Evolutionary conservation across 2,888 invertebrate species (phyloP).

Genomic region (Cenopis cana): DNA sequence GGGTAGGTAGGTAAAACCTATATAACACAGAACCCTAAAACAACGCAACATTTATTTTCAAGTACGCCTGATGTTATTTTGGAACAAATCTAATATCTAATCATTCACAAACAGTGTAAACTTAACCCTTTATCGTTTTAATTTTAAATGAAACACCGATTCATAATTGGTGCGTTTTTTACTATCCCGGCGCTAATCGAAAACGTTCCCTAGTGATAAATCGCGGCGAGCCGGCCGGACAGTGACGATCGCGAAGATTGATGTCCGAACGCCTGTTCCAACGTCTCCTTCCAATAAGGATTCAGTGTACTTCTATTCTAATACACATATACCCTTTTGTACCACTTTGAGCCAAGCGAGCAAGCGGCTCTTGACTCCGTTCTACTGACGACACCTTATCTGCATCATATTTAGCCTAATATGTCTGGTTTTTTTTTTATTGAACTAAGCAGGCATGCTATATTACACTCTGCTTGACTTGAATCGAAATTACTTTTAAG

Average conservation of each 20-base stretch:
- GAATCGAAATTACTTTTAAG: not conserved
- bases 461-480: not conserved
- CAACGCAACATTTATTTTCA: not conserved
- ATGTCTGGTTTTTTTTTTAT: slow-evolving; percentile 13
- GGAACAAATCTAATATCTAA: not conserved
- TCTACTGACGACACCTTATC: slow-evolving; percentile 44
- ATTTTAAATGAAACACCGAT: slow-evolving; percentile 51
- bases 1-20: not conserved
- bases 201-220: slow-evolving; percentile 78
- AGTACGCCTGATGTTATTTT: not conserved
- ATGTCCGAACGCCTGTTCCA: slow-evolving; percentile 56
- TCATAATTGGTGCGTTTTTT: slow-evolving; percentile 72
- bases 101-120: slow-evolving; percentile 27
- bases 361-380: slow-evolving; percentile 57
- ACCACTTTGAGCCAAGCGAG: slow-evolving; percentile 59
- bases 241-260: slow-evolving; percentile 78
- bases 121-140: slow-evolving; percentile 33
- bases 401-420: slow-evolving; percentile 36
- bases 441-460: not conserved
- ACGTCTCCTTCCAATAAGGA: not conserved
- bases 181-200: slow-evolving; percentile 79
- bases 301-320: not conserved
- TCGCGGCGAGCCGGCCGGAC: slow-evolving; percentile 74
- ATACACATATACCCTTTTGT: slow-evolving; percentile 21
- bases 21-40: no score